These are phyloP conservation scores for Engystomops pustulosus DNA, from an alignment of 2,113 vertebrate species.

Conservation along the genomic window DNA sequence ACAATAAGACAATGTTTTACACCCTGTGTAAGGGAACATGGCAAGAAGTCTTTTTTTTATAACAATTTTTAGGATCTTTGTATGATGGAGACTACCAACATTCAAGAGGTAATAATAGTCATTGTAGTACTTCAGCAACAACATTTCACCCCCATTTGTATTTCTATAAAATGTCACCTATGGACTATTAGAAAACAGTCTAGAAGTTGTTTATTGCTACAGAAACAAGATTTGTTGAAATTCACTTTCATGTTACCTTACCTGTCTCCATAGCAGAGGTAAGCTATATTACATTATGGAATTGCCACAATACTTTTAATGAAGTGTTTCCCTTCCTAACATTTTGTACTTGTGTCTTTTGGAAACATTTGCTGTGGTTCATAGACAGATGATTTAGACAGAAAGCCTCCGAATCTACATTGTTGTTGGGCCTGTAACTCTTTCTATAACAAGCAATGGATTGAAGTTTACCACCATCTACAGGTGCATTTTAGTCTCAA, in stretches of 20 bases:
- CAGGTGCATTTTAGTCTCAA: background rate
- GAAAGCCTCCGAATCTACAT: background rate
- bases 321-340: background rate
- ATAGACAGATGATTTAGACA: background rate
- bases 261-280: background rate
- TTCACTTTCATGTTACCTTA: background rate
- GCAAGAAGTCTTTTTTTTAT: too few relatives aligned
- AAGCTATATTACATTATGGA: background rate
- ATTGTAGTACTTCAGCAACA: background rate
- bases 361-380: slow-evolving; percentile 4
- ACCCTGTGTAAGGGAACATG: too few relatives aligned
- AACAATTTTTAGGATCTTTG: too few relatives aligned
- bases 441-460: background rate
- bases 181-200: background rate
- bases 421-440: background rate
- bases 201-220: background rate
- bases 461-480: background rate
- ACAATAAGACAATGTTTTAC: too few relatives aligned
- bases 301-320: background rate
- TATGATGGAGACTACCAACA: too few relatives aligned
- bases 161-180: background rate
- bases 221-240: background rate
- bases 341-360: background rate
- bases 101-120: too few relatives aligned
- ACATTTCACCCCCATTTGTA: background rate